A percentile compares a stretch with the other conserved stretches of the same genome.
Evolutionary conservation across 2,888 invertebrate species (phyloP).

Genomic region (Bugula neritina): DNA sequence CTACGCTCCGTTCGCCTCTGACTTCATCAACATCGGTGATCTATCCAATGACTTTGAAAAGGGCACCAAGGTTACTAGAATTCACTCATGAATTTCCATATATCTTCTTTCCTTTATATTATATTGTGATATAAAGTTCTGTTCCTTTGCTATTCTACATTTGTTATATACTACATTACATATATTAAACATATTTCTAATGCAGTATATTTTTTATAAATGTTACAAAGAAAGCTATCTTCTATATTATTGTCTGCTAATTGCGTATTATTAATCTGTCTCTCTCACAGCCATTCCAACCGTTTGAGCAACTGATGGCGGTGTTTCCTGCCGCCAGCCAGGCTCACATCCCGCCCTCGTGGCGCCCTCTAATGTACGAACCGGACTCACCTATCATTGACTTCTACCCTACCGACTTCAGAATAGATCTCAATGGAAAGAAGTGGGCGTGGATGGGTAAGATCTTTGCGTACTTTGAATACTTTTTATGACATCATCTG

Average conservation of each 20-base stretch:
- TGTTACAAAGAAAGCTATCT: too few species aligned
- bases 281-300: constrained; percentile 69
- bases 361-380: constrained; percentile 87
- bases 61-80: constrained; percentile 68
- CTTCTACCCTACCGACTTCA: constrained; percentile 95
- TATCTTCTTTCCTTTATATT: too few species aligned
- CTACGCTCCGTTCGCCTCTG: constrained; percentile 98
- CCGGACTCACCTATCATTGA: constrained; percentile 90
- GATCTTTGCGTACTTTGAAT: neutral
- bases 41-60: constrained; percentile 76
- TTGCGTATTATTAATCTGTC: too few species aligned
- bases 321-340: constrained; percentile 97
- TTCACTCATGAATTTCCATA: constrained; percentile 14
- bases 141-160: neutral
- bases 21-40: constrained; percentile 85
- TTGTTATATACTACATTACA: constrained; percentile 25
- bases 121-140: constrained; percentile 17
- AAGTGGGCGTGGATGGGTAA: constrained; percentile 92
- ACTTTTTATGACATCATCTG: too few species aligned
- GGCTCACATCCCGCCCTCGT: constrained; percentile 84
- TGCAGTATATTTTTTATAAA: neutral
- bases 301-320: constrained; percentile 97
- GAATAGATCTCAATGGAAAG: constrained; percentile 96
- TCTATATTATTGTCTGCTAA: too few species aligned
- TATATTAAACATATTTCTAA: neutral